These are phyloP conservation scores for Porites divaricata DNA, from an alignment of 92 coral and sea anemone genomes.

Conservation along the genomic window DNA sequence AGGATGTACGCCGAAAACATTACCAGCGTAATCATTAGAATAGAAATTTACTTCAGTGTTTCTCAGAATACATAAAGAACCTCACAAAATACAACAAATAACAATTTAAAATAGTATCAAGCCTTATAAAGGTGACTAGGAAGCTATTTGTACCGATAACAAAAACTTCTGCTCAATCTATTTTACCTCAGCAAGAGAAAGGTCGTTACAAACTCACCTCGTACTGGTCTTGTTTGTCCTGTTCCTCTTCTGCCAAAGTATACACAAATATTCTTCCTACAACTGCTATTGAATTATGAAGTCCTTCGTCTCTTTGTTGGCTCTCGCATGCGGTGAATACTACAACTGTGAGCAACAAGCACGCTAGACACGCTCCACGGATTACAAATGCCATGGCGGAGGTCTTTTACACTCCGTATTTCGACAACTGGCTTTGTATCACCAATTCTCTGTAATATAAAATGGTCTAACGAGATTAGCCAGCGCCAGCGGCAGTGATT, in stretches of 20 bases:
- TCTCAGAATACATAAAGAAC: background rate
- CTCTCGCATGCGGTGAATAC: background rate
- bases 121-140: background rate
- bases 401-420: conserved; percentile 1
- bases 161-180: conserved; percentile 1
- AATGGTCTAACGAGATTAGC: conserved; percentile 19
- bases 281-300: conserved; percentile 45
- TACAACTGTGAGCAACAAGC: background rate
- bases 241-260: conserved; percentile 41
- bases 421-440: background rate
- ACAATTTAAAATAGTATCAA: no score
- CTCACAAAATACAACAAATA: background rate
- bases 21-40: background rate
- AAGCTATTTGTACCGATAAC: conserved; percentile 2
- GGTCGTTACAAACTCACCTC: conserved; percentile 47
- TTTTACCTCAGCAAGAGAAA: conserved; percentile 18
- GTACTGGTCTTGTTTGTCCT: conserved; percentile 12
- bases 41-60: background rate
- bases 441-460: background rate
- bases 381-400: conserved; percentile 10
- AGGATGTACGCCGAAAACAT: background rate
- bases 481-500: background rate
- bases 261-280: conserved; percentile 71
- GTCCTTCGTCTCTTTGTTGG: conserved; percentile 9
- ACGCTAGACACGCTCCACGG: conserved; percentile 7